A percentile compares a stretch with the other conserved stretches of the same genome.
phyloP scores from a whole-genome alignment of 2,797 vertebrate genomes.

The Phoeniculus purpureus region DNA sequence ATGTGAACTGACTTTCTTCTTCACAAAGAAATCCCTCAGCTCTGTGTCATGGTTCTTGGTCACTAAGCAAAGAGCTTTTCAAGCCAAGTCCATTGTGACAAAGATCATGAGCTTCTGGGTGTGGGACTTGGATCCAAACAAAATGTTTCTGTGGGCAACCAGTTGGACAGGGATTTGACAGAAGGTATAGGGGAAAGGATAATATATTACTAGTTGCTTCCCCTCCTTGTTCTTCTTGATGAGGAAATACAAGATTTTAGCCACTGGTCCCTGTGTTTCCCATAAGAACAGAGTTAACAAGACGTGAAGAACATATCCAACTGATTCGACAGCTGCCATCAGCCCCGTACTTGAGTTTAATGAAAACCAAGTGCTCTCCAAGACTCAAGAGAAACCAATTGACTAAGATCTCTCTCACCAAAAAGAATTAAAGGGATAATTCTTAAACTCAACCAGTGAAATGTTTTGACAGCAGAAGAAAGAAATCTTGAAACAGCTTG shows the following conservation, averaged over 20 bases:
- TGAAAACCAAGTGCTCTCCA: slow-evolving; percentile 60
- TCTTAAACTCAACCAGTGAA: slow-evolving; percentile 47
- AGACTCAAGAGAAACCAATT: neutral
- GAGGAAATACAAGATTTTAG: neutral
- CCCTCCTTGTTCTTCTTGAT: neutral
- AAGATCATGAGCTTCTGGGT: neutral
- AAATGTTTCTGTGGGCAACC: neutral
- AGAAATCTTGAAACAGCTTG: slow-evolving; percentile 24
- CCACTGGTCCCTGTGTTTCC: neutral
- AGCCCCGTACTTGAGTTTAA: slow-evolving; percentile 24
- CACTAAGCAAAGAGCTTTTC: neutral
- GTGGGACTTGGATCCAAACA: neutral
- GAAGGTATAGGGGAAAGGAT: neutral
- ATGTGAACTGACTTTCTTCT: neutral
- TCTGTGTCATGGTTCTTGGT: neutral
- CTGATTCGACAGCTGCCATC: slow-evolving; percentile 20
- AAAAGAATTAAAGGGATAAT: slow-evolving; percentile 5
- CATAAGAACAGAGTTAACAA: slow-evolving; percentile 30
- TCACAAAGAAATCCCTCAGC: neutral
- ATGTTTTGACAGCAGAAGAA: slow-evolving; percentile 56
- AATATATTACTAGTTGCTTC: neutral
- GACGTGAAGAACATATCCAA: slow-evolving; percentile 2
- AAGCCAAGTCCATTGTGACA: neutral
- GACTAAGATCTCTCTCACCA: slow-evolving; percentile 29
- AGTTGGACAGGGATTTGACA: neutral